phyloP scores from a whole-genome alignment of 2,113 vertebrate genomes.

The Lepus americanus region DNA sequence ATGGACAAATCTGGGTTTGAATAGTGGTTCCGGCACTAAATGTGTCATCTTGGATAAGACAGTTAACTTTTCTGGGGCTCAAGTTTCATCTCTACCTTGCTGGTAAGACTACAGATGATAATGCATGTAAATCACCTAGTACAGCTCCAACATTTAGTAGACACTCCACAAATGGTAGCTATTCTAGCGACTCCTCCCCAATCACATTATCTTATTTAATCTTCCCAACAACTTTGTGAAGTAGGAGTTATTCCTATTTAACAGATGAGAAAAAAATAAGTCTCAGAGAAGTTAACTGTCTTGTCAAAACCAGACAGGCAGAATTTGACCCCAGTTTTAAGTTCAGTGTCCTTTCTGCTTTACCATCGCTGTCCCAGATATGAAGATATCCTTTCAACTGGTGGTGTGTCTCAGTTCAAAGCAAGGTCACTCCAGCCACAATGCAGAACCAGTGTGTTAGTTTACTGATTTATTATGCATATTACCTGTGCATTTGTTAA shows the following conservation, averaged over 20 bases:
- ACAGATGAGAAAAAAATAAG: background rate
- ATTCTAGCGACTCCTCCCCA: background rate
- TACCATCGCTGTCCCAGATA: background rate
- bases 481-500: background rate
- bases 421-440: background rate
- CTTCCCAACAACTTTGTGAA: background rate
- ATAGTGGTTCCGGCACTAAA: background rate
- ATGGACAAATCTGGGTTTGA: slow-evolving; percentile 22
- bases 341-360: background rate
- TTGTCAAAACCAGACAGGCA: background rate
- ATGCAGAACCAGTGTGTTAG: background rate
- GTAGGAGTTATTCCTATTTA: background rate
- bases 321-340: slow-evolving; percentile 2
- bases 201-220: background rate
- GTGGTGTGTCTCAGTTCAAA: slow-evolving; percentile 13
- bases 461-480: background rate
- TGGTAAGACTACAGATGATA: background rate
- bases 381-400: background rate
- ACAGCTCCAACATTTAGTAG: background rate
- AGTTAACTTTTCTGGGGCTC: slow-evolving; percentile 30
- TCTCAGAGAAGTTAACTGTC: background rate
- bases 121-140: background rate
- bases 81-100: background rate
- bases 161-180: background rate
- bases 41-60: slow-evolving; percentile 55